Base-by-base conservation (phyloP, 2,797 vertebrate genomes). In the Notamacropus eugenii region DNA sequence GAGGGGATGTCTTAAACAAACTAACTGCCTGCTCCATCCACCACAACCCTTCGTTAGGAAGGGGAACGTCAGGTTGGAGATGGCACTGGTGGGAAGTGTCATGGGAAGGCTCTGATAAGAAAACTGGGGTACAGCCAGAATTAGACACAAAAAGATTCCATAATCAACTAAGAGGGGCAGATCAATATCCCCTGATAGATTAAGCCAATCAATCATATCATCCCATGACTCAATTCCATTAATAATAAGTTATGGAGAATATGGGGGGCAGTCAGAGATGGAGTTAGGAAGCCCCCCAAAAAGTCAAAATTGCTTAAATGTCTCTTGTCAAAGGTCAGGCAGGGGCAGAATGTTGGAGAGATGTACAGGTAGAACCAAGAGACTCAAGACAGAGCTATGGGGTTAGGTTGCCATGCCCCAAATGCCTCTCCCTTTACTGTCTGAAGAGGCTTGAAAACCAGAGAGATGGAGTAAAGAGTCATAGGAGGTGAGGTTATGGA, bases 371-470 rank as follows among this genome's bases (percentile, higher is more conserved):
- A 56, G 87, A 92, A 94, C 56, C 87, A 28, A 91, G 94, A 92
- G 87, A 82, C 92, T 93, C 46, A 58, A 82, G 92, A 93, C 56
- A 94, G 94, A 93, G 94, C 92, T 55, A 19, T 0, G 12, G 90
- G 93, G 82, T 28, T 19, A 50, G 90, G 92, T 55, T 91, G 74
- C 95, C 82, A n/a, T 0, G 22, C 92, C 94, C 92, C 92, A 27
- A 22, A 90, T 90, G 93, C 74, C n/a, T 74, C 67, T 93, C 95
- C 54, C 92, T 92, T 90, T 95, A 94, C 93, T 91, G n/a, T 93
- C 92, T 57, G 87, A 8, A 92, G 82, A 94, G 55, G 90, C 93
- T 67, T 87, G 92, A 55, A 58, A 92, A 92, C 90, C 40, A 91
- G 82, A 93, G 90, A 93, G 29, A 50, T 92, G 62, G 93, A 55